Conservation (phyloP, 2,113 vertebrate species). For the Lynx canadensis region DNA sequence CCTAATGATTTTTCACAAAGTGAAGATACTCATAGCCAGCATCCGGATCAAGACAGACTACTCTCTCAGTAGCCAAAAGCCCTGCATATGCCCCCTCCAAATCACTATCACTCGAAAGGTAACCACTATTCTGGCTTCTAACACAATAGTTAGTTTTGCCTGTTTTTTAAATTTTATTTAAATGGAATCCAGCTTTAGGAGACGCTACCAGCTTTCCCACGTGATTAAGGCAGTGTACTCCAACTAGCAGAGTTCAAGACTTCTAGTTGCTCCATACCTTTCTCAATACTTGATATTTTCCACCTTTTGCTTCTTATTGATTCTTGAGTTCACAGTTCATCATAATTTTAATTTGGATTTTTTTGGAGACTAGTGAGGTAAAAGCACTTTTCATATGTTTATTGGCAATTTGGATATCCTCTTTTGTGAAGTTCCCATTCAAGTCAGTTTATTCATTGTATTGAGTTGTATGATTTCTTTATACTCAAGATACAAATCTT, state of each 20-base stretch:
- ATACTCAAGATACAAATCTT: background rate
- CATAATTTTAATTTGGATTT: background rate
- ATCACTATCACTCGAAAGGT: background rate
- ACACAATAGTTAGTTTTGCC: background rate
- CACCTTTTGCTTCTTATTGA: background rate
- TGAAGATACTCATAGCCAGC: background rate
- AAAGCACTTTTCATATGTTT: background rate
- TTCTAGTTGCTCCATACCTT: background rate
- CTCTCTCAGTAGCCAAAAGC: background rate
- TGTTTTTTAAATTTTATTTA: background rate
- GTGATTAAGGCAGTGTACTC: background rate
- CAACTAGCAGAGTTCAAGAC: background rate
- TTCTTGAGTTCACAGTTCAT: background rate
- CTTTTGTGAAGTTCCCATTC: background rate
- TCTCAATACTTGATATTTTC: background rate
- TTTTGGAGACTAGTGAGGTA: background rate
- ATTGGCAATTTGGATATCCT: background rate
- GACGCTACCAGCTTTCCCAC: background rate
- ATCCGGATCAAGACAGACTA: background rate
- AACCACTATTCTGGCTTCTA: background rate
- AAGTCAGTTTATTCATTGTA: background rate
- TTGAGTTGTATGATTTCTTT: slow-evolving; percentile 7
- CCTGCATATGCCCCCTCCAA: background rate
- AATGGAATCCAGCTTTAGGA: background rate
- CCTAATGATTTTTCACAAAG: background rate